These are phyloP conservation scores for Athene cunicularia DNA, from an alignment of 2,113 vertebrate species.

Conservation along the genomic window DNA sequence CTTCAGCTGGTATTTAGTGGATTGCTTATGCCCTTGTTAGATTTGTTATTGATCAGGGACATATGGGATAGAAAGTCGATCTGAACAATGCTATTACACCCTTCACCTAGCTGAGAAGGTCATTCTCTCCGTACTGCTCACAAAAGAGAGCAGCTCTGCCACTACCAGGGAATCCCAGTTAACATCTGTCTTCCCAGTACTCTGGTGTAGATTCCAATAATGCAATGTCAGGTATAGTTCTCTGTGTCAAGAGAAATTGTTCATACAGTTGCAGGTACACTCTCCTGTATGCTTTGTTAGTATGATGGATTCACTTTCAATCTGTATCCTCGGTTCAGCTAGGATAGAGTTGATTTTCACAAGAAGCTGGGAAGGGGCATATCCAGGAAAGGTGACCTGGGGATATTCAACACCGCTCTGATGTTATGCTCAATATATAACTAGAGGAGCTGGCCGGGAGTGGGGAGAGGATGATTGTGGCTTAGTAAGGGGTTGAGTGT, in stretches of 20 bases:
- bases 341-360: no score
- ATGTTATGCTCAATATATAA: no score
- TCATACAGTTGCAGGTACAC: neutral
- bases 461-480: no score
- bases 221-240: neutral
- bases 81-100: neutral
- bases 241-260: neutral
- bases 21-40: neutral
- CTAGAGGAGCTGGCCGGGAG: no score
- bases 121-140: neutral
- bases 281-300: neutral
- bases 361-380: no score
- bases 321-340: no score
- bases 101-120: neutral
- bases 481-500: no score
- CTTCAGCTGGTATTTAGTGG: neutral
- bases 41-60: slow-evolving; percentile 1
- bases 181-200: neutral
- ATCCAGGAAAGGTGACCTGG: no score
- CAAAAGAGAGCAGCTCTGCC: neutral
- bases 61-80: neutral
- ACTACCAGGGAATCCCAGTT: neutral
- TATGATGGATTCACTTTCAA: neutral
- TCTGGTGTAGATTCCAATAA: neutral
- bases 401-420: no score